phyloP scores from a whole-genome alignment of 2,888 invertebrate species.

The Platycnemis pennipes region DNA sequence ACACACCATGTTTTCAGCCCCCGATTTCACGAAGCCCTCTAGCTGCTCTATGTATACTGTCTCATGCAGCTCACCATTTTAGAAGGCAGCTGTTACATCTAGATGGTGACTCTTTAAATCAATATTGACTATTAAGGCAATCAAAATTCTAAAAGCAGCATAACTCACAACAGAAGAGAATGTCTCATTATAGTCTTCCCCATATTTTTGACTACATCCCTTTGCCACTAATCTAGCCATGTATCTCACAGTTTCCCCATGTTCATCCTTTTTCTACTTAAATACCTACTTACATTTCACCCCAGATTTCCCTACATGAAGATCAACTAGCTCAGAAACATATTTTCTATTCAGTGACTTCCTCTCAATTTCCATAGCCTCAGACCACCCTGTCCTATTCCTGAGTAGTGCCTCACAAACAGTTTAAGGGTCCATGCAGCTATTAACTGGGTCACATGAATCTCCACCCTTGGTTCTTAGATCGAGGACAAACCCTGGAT shows the following conservation, averaged over 20 bases:
- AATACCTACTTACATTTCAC: not conserved
- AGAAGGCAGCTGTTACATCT: too few relatives aligned
- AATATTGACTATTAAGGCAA: not conserved
- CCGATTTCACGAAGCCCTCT: not conserved
- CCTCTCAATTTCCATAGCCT: constrained; percentile 10
- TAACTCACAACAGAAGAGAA: too few relatives aligned
- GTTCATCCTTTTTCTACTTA: not conserved
- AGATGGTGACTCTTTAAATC: not conserved
- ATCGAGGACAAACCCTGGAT: not conserved
- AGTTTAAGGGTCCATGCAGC: constrained; percentile 34
- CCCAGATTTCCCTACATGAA: not conserved
- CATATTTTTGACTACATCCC: not conserved
- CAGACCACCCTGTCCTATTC: not conserved
- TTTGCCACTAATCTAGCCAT: not conserved
- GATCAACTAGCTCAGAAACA: not conserved
- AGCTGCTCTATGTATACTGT: not conserved
- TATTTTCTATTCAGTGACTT: not conserved
- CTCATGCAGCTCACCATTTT: not conserved
- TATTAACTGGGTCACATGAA: not conserved
- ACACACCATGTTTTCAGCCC: not conserved
- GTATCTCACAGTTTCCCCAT: constrained; percentile 2
- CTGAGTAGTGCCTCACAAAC: constrained; percentile 20
- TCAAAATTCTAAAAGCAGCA: not conserved
- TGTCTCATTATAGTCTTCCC: not conserved
- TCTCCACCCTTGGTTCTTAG: constrained; percentile 22